Percentiles rank a stretch among this genome's conserved stretches.
Evolutionary conservation across 2,113 vertebrate genomes (phyloP).

Genomic region (Chaetodon trifascialis): DNA sequence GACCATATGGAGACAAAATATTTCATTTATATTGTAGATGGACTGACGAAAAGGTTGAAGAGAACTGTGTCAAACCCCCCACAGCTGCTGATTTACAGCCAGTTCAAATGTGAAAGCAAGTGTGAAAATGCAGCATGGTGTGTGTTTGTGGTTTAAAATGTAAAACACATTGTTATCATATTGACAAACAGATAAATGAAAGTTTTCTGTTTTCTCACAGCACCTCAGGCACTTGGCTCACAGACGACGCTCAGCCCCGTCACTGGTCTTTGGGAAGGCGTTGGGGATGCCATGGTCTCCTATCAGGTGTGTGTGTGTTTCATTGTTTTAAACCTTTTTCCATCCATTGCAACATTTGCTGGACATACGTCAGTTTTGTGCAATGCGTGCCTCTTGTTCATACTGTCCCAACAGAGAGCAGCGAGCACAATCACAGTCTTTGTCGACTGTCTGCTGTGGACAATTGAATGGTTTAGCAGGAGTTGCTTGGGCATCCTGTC

Average conservation of each 20-base stretch:
- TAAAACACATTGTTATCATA: background rate
- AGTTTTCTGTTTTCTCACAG: slow-evolving; percentile 60
- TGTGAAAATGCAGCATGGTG: background rate
- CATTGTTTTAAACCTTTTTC: background rate
- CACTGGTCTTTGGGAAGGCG: slow-evolving; percentile 78
- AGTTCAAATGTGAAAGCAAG: background rate
- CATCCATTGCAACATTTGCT: background rate
- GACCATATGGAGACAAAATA: background rate
- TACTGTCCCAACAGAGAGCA: background rate
- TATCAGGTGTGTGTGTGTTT: slow-evolving; percentile 75
- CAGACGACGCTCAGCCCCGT: slow-evolving; percentile 82
- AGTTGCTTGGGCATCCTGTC: background rate
- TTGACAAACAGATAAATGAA: background rate
- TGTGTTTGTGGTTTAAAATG: too few species aligned
- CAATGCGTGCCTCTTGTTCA: background rate
- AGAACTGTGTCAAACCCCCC: background rate
- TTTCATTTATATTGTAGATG: background rate
- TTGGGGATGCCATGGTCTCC: slow-evolving; percentile 82
- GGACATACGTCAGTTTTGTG: background rate
- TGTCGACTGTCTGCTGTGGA: background rate
- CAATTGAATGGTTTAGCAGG: background rate
- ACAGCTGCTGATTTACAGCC: background rate
- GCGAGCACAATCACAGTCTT: background rate
- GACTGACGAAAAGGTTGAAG: background rate
- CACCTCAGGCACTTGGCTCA: slow-evolving; percentile 78